Conservation (phyloP, 53 echinoderm and acorn worm genomes). For the Zoroaster sp. region DNA sequence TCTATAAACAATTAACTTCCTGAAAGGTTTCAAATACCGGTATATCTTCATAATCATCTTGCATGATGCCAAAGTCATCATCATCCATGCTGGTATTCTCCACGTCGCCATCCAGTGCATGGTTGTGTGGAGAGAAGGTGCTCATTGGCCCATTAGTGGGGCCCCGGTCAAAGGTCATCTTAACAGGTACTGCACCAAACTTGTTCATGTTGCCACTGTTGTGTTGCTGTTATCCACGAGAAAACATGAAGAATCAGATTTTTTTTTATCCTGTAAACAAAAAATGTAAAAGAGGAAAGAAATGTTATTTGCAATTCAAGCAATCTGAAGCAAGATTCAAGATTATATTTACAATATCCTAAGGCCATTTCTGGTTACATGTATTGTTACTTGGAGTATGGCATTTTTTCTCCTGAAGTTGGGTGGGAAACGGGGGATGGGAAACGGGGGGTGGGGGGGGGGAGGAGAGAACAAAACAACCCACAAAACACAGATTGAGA, state of each 20-base stretch:
- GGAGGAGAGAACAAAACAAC: no score
- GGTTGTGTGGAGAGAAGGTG: background rate
- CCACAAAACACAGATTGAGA: no score
- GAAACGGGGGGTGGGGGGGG: no score
- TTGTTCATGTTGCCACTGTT: background rate
- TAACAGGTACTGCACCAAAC: background rate
- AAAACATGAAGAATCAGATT: background rate
- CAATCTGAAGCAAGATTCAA: no score
- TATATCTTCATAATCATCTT: background rate
- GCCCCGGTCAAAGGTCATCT: constrained; percentile 43
- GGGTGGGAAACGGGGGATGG: no score
- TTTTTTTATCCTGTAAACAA: background rate
- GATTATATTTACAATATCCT: no score
- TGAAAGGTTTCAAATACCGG: no score
- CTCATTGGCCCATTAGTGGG: constrained; percentile 32
- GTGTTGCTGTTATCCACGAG: background rate
- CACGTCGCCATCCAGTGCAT: background rate
- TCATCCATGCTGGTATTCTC: background rate
- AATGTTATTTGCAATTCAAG: background rate
- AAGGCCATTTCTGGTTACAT: no score
- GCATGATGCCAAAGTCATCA: background rate
- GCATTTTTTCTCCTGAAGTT: no score
- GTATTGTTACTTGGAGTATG: no score
- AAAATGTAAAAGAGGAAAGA: background rate
- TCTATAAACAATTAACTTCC: no score